Evolutionary conservation across 1,140 invertebrate genomes (phyloP), one percentile per base, ranked within the genome.

Genomic region (Drosophila rufa): DNA sequence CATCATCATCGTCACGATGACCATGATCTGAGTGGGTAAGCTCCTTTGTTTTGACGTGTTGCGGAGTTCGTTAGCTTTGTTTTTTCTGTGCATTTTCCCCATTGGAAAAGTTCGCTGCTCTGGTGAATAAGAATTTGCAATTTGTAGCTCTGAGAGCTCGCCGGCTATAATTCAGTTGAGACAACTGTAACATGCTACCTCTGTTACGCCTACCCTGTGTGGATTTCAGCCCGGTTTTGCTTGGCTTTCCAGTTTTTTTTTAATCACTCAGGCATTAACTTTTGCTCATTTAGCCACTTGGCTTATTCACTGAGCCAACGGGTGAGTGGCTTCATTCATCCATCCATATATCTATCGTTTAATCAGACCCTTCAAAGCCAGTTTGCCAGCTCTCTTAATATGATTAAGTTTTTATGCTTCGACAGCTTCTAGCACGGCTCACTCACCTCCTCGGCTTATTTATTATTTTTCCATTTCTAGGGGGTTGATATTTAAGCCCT

Each of bases 381-480:
- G 68, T 73, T 74, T 60, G 19, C 46, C 19, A 48, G 45, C 67
- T 71, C 67, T 71, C 53, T 62, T 81, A 70, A 85, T 85, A 75
- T 85, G 64, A 82, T 81, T 79, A 86, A 79, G 82, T 79, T 86
- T 74, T 78, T 70, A 86, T 85, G 82, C 82, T 81, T 85, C 82
- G 82, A 81, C 82, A 82, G 82, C 65, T 84, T 80, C 66, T 77
- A 56, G 58, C 76, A 61, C 48, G 58, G 51, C 61, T 61, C 40
- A 47, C 45, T 36, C 47, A 36, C 27, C 61, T 38, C 8, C 15
- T 27, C 22, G n/a, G 33, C 12, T 38, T 66, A 33, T 62, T 46
- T 64, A 47, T 27, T 19, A 47, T 19, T 19, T 22, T 46, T 45
- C 14, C 30, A 61, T 45, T 66, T 60, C 40, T 14, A 14, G 36